Conservation (phyloP, 2,797 vertebrate genomes). For the Sebastes umbrosus region DNA sequence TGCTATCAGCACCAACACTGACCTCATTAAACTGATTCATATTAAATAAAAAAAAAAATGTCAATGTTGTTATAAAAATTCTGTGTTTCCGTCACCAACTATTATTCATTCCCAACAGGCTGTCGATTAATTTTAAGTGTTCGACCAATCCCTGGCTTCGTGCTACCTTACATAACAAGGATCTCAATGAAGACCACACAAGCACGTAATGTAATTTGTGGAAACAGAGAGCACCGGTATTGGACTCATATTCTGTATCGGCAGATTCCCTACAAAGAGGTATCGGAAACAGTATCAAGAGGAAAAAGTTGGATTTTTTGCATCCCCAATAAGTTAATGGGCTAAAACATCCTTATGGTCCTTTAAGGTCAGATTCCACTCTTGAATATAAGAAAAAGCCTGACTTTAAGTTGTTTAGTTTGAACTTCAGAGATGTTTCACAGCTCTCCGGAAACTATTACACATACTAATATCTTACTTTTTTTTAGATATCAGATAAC, state of each 20-base stretch:
- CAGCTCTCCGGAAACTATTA: neutral
- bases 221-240: neutral
- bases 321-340: neutral
- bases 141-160: neutral
- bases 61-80: neutral
- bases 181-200: neutral
- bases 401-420: neutral
- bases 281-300: neutral
- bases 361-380: neutral
- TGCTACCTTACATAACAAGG: neutral
- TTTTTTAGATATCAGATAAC: neutral
- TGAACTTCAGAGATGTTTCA: neutral
- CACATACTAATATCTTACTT: neutral
- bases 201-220: neutral
- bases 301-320: neutral
- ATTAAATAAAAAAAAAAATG: neutral
- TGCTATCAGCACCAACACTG: neutral
- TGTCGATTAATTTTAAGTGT: neutral
- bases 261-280: neutral
- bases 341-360: neutral
- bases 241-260: neutral
- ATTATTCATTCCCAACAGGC: neutral
- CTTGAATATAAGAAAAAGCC: neutral
- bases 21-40: neutral
- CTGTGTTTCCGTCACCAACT: neutral